phyloP scores from a whole-genome alignment of 2,113 vertebrate genomes.

The Hippocampus guttulatus region DNA sequence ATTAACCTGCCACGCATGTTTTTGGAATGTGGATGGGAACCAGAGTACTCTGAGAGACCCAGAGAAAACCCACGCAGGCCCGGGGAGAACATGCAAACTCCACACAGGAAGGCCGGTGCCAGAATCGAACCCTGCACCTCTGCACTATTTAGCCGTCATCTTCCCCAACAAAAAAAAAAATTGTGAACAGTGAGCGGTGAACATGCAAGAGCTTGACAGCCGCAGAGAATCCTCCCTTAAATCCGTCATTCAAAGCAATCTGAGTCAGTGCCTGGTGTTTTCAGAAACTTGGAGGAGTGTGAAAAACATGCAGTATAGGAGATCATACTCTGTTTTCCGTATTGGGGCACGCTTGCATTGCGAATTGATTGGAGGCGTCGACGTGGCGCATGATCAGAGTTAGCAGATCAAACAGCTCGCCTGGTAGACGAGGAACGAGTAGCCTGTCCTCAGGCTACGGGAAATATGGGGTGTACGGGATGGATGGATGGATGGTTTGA shows the following conservation, averaged over 20 bases:
- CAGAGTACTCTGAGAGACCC: no score
- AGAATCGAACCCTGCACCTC: no score
- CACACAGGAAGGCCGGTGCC: no score
- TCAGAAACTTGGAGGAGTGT: neutral
- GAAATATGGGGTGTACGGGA: no score
- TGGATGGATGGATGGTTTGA: neutral
- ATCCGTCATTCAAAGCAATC: neutral
- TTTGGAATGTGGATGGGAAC: no score
- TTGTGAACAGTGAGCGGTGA: no score
- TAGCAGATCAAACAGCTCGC: slow-evolving; percentile 52
- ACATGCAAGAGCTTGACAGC: neutral
- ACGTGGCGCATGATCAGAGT: slow-evolving; percentile 56
- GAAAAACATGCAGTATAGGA: slow-evolving; percentile 9
- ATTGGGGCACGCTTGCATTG: slow-evolving; percentile 25
- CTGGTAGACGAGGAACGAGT: slow-evolving; percentile 44
- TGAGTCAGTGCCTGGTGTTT: neutral
- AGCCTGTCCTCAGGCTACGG: slow-evolving; percentile 42
- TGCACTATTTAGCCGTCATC: no score
- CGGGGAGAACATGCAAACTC: no score
- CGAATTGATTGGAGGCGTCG: slow-evolving; percentile 13
- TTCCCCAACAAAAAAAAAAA: no score
- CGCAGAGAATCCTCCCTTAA: neutral
- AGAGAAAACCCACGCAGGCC: no score
- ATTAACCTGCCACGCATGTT: no score
- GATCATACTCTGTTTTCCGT: slow-evolving; percentile 19